Evolutionary conservation across 2,113 vertebrate genomes (phyloP), one percentile per base, ranked within the genome.

Genomic region (Fregata magnificens): DNA sequence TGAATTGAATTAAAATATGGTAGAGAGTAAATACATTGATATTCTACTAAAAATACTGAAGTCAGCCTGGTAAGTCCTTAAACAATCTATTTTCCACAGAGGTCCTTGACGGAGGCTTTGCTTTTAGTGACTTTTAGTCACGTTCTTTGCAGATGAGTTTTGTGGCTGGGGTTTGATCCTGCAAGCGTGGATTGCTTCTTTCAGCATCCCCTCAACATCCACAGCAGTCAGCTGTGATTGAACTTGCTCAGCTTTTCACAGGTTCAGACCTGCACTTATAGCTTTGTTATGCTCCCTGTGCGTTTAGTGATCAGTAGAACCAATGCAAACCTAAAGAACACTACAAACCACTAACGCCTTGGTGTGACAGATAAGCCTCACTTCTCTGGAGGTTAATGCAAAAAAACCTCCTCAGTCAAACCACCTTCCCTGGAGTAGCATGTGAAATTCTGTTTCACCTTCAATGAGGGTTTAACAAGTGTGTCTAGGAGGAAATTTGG

Each of bases 211-310:
- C 80, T 93, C 81, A 89, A 65, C 6, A 1, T 89, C 91, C 83
- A 76, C 91, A 95, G 93, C 91, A 95, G 88, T 94, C 81, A 86
- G 73, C 81, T 95, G 77, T 76, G 81, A 85, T 82, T 52, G 66
- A 97, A 91, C 88, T 85, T 49, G 36, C 65, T 95, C 83, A 97
- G 88, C 86, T 91, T 94, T 95, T 97, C 88, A 79, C 63, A 82
- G 73, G 76, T 96, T 95, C 91, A 95, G 78, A 82, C 58, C 86
- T 88, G 72, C 61, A 61, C 86, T 93, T 95, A 70, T 0, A 84
- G 83, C 89, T 94, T 84, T 2, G 6, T 82, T 95, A 49, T 45
- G 56, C 58, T 96, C 70, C 40, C 66, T 7, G 36, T 76, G 83
- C 3, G 0, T 89, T 95, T 91, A n/a, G 53, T 32, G 73, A 94